Evolutionary conservation across 2,888 invertebrate species (phyloP).

Genomic region (Eupithecia insigniata): DNA sequence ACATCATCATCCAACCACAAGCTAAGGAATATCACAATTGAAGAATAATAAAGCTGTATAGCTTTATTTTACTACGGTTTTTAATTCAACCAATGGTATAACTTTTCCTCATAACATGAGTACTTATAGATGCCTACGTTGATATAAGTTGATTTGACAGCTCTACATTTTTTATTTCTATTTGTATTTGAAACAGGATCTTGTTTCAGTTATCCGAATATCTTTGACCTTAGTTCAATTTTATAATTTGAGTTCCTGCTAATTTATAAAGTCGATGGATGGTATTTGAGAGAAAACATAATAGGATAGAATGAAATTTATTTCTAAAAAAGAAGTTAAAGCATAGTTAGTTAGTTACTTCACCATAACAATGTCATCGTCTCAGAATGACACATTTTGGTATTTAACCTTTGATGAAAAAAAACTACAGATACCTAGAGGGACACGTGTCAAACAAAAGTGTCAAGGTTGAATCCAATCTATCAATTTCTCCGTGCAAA

Average conservation of each 20-base stretch:
- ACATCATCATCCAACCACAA: too few relatives aligned
- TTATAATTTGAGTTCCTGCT: neutral
- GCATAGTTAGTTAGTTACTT: neutral
- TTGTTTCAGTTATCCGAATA: slow-evolving; percentile 41
- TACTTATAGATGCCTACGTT: neutral
- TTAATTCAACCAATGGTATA: neutral
- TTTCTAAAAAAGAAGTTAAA: neutral
- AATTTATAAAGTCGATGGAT: neutral
- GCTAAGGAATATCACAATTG: too few relatives aligned
- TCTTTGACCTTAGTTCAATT: neutral
- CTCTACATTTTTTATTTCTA: slow-evolving; percentile 36
- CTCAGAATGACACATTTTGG: too few relatives aligned
- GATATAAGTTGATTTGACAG: slow-evolving; percentile 38
- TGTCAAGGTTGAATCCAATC: too few relatives aligned
- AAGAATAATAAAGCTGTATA: too few relatives aligned
- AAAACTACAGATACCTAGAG: too few relatives aligned
- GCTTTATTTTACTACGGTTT: too few relatives aligned
- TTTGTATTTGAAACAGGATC: slow-evolving; percentile 49
- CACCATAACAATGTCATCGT: too few relatives aligned
- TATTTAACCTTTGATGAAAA: too few relatives aligned
- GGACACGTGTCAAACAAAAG: too few relatives aligned
- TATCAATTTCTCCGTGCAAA: too few relatives aligned
- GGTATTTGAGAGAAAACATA: neutral
- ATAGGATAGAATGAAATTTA: neutral
- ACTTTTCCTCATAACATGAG: neutral